phyloP scores from a whole-genome alignment of 1,140 invertebrate genomes.

The Chionoecetes opilio region DNA sequence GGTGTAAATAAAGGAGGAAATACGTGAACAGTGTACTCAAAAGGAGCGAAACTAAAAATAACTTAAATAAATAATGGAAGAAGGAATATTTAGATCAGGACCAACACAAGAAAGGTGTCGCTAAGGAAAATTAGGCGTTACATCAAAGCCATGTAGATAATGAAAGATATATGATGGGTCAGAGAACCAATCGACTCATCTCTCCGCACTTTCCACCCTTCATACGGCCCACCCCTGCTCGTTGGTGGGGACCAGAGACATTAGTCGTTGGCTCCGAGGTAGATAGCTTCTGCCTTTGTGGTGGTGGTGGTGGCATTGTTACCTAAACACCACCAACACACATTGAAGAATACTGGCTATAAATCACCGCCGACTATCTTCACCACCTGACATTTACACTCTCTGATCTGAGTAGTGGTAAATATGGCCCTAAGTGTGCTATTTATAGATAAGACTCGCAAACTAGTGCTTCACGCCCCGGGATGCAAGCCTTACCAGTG shows the following conservation, averaged over 20 bases:
- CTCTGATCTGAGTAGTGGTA: conserved; percentile 4
- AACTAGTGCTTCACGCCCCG: not conserved
- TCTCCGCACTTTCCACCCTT: too few relatives aligned
- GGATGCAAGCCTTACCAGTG: not conserved
- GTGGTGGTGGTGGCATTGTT: not conserved
- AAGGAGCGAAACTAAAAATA: too few relatives aligned
- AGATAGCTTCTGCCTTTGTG: not conserved
- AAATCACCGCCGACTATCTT: not conserved
- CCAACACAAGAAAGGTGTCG: too few relatives aligned
- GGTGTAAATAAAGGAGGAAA: too few relatives aligned
- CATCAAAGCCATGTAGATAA: too few relatives aligned
- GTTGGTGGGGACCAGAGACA: not conserved
- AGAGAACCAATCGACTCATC: too few relatives aligned
- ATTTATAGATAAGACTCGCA: not conserved
- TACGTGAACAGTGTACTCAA: too few relatives aligned
- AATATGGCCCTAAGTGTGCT: not conserved
- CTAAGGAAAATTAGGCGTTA: too few relatives aligned
- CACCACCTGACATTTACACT: conserved; percentile 2
- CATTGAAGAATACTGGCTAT: not conserved
- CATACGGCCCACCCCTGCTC: too few relatives aligned
- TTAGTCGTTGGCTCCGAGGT: not conserved
- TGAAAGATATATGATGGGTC: too few relatives aligned
- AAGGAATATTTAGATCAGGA: too few relatives aligned
- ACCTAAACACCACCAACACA: not conserved
- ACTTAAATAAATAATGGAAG: too few relatives aligned